Evolutionary conservation across 2,888 invertebrate species (phyloP).

Genomic region (Agrotis exclamationis): DNA sequence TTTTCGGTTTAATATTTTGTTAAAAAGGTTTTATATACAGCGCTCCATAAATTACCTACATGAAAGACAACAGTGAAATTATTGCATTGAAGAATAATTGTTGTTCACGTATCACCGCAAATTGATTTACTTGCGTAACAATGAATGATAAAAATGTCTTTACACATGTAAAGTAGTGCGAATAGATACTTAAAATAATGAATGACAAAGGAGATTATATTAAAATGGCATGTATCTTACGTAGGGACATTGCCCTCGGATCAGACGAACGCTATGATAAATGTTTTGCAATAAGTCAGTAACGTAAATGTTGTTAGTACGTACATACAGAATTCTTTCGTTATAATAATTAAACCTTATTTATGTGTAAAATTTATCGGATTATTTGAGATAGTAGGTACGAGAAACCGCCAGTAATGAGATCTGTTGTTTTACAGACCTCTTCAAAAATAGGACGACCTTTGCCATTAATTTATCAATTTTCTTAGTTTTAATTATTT

Average conservation of each 20-base stretch:
- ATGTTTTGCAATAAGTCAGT: slow-evolving; percentile 39
- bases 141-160: slow-evolving; percentile 33
- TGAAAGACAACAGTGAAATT: slow-evolving; percentile 30
- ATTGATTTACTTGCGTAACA: slow-evolving; percentile 38
- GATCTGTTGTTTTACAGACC: slow-evolving; percentile 44
- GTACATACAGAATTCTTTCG: slow-evolving; percentile 6
- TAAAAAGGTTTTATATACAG: background rate
- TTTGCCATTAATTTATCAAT: slow-evolving; percentile 63
- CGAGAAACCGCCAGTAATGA: slow-evolving; percentile 44
- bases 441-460: slow-evolving; percentile 66
- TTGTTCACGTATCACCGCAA: background rate
- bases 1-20: too few relatives aligned
- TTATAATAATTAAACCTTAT: slow-evolving; percentile 11
- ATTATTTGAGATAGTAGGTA: slow-evolving; percentile 31
- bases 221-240: slow-evolving; percentile 53
- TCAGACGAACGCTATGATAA: slow-evolving; percentile 60
- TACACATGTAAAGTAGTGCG: slow-evolving; percentile 16
- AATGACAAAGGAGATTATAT: slow-evolving; percentile 59
- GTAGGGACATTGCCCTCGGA: slow-evolving; percentile 67
- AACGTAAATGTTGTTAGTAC: slow-evolving; percentile 15
- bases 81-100: slow-evolving; percentile 1
- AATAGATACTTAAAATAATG: slow-evolving; percentile 46
- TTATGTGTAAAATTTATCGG: slow-evolving; percentile 13
- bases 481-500: slow-evolving; percentile 38
- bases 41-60: slow-evolving; percentile 15